Evolutionary conservation across 2,797 vertebrate species (phyloP), one percentile per base, ranked within the genome.

Genomic region (Lacerta viridis): DNA sequence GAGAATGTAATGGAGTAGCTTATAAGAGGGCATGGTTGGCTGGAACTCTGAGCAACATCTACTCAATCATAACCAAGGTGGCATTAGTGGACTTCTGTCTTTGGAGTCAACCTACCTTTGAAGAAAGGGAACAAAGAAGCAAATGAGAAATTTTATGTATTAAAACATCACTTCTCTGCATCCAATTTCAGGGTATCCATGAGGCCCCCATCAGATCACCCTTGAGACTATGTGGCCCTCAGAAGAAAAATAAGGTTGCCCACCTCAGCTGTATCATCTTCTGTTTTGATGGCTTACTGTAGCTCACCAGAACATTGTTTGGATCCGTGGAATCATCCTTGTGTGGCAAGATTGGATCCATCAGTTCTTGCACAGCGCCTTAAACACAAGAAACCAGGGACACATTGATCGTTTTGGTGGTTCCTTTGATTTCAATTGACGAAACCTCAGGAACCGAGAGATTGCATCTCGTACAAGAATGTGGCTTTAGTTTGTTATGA

Each of bases 151-250:
- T 55, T 55, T 55, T 15, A 55, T 55, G 15, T 55, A 55, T 15
- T 55, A 55, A 15, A 55, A 4, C 1, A 0, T 55, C 15, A 13
- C 50, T 15, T 55, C 50, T 55, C 0, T 0, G 50, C 50, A 55
- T 55, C 50, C 50, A 55, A 15, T 55, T 55, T 55, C 50, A 55
- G 50, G 50, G 50, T 55, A 55, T 55, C 50, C 5, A 64, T 23
- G 18, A 64, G 61, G 5, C 50, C 50, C 50, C 13, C 13, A 13
- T 9, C 50, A 55, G 13, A 55, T 61, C 59, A 23, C 20, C 61
- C 61, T 64, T 64, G 61, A 64, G 61, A 23, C 17, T 5, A 4
- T 2, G 1, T 64, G 18, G 20, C 61, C 61, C 61, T 64, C 61
- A 64, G 27, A 29, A 69, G 2, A 11, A 29, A 69, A 69, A 27